Evolutionary conservation across 2,113 vertebrate genomes (phyloP).

Genomic region (Pungitius pungitius): DNA sequence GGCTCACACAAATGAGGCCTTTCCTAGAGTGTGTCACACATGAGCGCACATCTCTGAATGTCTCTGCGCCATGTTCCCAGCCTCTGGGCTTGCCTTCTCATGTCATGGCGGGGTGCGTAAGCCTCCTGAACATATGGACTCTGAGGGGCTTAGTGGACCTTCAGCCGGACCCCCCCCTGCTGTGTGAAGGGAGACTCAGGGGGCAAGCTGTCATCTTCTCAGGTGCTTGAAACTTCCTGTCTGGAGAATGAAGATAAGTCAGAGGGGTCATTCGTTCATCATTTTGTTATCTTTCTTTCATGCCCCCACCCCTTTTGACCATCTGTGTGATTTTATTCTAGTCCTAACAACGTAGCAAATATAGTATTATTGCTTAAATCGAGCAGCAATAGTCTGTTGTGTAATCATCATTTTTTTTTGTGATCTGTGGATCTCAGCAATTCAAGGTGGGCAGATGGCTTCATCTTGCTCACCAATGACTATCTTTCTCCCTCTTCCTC

Average conservation of each 20-base stretch:
- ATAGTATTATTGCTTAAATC: constrained; percentile 4
- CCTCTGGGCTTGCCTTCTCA: constrained; percentile 48
- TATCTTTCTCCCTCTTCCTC: constrained; percentile 41
- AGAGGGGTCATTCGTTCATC: neutral
- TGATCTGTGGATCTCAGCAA: constrained; percentile 47
- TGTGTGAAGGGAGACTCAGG: constrained; percentile 46
- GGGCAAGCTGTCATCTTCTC: constrained; percentile 36
- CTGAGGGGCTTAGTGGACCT: constrained; percentile 67
- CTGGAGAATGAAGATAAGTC: constrained; percentile 17
- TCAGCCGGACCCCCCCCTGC: constrained; percentile 38
- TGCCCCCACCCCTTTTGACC: no score
- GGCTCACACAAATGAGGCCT: neutral
- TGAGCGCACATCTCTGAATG: constrained; percentile 21
- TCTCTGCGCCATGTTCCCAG: constrained; percentile 19
- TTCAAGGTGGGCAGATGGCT: constrained; percentile 60
- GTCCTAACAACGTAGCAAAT: neutral
- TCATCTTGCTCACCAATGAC: constrained; percentile 39
- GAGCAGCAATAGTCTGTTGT: constrained; percentile 17
- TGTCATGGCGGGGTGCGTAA: constrained; percentile 50
- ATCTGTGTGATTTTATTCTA: constrained; percentile 1
- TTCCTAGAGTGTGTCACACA: constrained; percentile 22
- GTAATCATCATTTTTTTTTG: constrained; percentile 52
- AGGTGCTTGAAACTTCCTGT: constrained; percentile 50
- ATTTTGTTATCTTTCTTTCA: neutral
- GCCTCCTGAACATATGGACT: constrained; percentile 74